Evolutionary conservation across 92 coral and sea anemone species (phyloP).

Genomic region (Siderastrea siderea): DNA sequence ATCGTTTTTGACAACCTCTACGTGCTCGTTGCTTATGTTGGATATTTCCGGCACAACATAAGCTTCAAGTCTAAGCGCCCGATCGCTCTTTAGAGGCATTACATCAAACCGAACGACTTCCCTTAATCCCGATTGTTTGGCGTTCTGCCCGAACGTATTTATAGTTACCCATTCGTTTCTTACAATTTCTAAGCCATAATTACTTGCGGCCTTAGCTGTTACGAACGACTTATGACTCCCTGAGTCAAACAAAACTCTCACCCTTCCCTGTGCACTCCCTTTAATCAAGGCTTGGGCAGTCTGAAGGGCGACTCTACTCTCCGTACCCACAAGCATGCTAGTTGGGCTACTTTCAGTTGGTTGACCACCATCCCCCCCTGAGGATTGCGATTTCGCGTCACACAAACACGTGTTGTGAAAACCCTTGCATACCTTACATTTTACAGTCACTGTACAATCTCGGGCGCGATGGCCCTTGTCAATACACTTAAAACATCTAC

Average conservation of each 20-base stretch:
- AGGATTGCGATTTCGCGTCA: slow-evolving; percentile 26
- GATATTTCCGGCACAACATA: slow-evolving; percentile 71
- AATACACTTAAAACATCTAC: slow-evolving; percentile 42
- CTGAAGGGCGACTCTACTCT: slow-evolving; percentile 66
- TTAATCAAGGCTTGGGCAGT: slow-evolving; percentile 68
- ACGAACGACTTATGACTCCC: slow-evolving; percentile 54
- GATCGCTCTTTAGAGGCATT: slow-evolving; percentile 41
- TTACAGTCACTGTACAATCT: slow-evolving; percentile 31
- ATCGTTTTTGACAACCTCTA: slow-evolving; percentile 51
- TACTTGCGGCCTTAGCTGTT: slow-evolving; percentile 32
- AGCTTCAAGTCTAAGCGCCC: slow-evolving; percentile 39
- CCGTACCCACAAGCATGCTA: slow-evolving; percentile 45
- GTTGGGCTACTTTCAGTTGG: slow-evolving; percentile 7
- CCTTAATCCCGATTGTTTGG: slow-evolving; percentile 20
- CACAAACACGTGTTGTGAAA: slow-evolving; percentile 55
- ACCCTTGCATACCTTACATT: slow-evolving; percentile 49
- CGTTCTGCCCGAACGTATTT: slow-evolving; percentile 38
- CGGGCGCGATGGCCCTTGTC: slow-evolving; percentile 42
- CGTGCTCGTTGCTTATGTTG: slow-evolving; percentile 53
- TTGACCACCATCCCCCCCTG: slow-evolving; percentile 15
- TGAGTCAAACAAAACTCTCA: slow-evolving; percentile 64
- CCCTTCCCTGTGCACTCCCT: slow-evolving; percentile 48
- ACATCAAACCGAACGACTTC: slow-evolving; percentile 50
- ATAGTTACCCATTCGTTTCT: slow-evolving; percentile 63
- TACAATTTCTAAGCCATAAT: slow-evolving; percentile 41